Evolutionary conservation across 2,888 invertebrate species (phyloP).

Genomic region (Trichopria drosophilae): DNA sequence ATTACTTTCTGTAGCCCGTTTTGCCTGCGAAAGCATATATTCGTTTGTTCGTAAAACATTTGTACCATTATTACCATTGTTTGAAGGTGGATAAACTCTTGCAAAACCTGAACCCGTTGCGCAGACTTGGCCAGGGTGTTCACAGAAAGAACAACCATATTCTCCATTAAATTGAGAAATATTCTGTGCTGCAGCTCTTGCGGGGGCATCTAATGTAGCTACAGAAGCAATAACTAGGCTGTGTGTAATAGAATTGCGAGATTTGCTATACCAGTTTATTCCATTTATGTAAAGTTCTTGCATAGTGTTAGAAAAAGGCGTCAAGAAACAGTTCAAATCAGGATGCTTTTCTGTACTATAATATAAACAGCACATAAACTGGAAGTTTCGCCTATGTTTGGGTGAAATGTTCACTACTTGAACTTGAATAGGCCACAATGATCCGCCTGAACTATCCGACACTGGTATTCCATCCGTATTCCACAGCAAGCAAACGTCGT

Average conservation of each 20-base stretch:
- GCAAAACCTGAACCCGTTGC: neutral
- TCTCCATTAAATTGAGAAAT: constrained; percentile 20
- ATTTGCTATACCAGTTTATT: constrained; percentile 11
- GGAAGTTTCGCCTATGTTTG: constrained; percentile 6
- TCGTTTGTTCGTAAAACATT: constrained; percentile 11
- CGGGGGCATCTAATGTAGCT: no score
- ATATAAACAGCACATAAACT: constrained; percentile 16
- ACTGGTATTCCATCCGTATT: constrained; percentile 19
- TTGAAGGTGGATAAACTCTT: constrained; percentile 2
- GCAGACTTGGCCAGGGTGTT: constrained; percentile 3
- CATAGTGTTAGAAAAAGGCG: no score
- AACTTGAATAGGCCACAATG: constrained; percentile 22
- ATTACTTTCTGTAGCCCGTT: neutral
- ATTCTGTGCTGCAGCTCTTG: constrained; percentile 17
- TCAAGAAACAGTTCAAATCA: constrained; percentile 14
- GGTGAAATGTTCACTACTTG: constrained; percentile 17
- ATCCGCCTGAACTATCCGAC: constrained; percentile 14
- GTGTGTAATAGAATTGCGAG: neutral
- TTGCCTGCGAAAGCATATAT: constrained; percentile 2
- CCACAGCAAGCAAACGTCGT: constrained; percentile 19
- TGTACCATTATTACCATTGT: no score
- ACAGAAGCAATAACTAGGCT: constrained; percentile 19
- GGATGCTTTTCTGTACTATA: constrained; percentile 14
- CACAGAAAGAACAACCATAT: constrained; percentile 13
- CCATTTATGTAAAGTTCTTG: no score